Base-by-base conservation (phyloP, 2,113 vertebrate species). In the Bucco capensis region DNA sequence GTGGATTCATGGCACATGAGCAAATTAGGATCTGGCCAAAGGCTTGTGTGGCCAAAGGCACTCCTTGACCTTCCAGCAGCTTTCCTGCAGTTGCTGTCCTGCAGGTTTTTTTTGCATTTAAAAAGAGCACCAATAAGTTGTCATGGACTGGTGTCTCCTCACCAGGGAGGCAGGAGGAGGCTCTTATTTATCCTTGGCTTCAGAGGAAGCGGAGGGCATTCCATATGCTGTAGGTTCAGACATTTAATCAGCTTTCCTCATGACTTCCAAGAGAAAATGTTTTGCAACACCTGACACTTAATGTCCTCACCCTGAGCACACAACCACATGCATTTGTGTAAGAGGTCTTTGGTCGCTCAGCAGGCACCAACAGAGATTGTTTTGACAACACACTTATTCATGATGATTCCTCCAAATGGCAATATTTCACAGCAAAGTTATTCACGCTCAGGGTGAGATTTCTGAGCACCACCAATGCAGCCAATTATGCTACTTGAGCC, bases 111-210 rank as follows among this genome's bases (percentile, higher is more conserved):
- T 42, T 30, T 44, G 23, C 21, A 15, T 16, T 18, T 44, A 19
- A 18, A 9, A 49, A 27, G 8, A 66, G 8, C 25, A 30, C 10
- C 30, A 25, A 2, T 6, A 25, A 11, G 2, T 7, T 69, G 11
- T 40, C 16, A 46, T 0, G 0, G 18, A n/a, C 10, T 60, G 16
- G 5, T 53, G 19, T 22, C 2, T 16, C 14, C 10, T 6, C 8
- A 11, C 4, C 1, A 0, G 7, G 16, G 25, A 80, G 50, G 23
- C 11, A 31, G 4, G 3, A 81, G 12, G 19, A 1, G 1, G 19
- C 8, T 71, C 15, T 40, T 15, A 5, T n/a, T 88, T 64, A 11
- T 64, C 38, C 33, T n/a, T 46, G 44, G 11, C 58, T 76, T 85
- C 3, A 13, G 67, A 62, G 31, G 19, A 49, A 83, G 24, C 24